phyloP scores from a whole-genome alignment of 2,113 vertebrate genomes.

The Sorex fumeus region DNA sequence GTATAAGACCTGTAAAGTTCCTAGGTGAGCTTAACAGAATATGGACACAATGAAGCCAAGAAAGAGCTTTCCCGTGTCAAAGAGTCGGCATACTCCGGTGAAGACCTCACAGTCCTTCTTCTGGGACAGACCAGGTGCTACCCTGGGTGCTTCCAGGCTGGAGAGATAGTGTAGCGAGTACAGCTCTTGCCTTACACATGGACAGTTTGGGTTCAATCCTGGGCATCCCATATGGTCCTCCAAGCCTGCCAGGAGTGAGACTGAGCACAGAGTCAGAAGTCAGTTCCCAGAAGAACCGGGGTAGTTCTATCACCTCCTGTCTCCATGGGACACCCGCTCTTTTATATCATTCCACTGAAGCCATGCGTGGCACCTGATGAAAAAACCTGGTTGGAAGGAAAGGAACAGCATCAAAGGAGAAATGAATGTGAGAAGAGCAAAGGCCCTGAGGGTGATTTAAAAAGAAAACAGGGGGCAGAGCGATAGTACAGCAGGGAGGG shows the following conservation, averaged over 20 bases:
- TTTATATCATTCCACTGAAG: neutral
- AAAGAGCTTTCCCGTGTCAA: neutral
- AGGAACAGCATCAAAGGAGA: too few relatives aligned
- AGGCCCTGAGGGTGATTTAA: neutral
- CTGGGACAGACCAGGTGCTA: neutral
- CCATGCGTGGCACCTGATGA: neutral
- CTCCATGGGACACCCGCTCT: neutral
- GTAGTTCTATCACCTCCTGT: neutral
- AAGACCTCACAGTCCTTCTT: neutral
- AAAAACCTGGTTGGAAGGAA: neutral
- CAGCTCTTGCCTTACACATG: too few relatives aligned
- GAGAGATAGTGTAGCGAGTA: too few relatives aligned
- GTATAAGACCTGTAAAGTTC: too few relatives aligned
- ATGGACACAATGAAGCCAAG: too few relatives aligned
- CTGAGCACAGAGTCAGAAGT: too few relatives aligned
- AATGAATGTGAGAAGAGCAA: neutral
- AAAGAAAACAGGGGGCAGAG: too few relatives aligned
- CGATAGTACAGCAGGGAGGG: too few relatives aligned
- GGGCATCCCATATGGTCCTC: too few relatives aligned
- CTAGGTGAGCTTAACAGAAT: too few relatives aligned
- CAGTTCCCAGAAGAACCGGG: neutral
- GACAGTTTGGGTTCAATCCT: too few relatives aligned
- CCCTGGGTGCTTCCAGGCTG: neutral
- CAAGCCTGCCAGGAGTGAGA: too few relatives aligned
- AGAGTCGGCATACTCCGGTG: neutral